A percentile compares a stretch with the other conserved stretches of the same genome.
phyloP scores from a whole-genome alignment of 2,113 vertebrate genomes.

The Corydoras sp. region DNA sequence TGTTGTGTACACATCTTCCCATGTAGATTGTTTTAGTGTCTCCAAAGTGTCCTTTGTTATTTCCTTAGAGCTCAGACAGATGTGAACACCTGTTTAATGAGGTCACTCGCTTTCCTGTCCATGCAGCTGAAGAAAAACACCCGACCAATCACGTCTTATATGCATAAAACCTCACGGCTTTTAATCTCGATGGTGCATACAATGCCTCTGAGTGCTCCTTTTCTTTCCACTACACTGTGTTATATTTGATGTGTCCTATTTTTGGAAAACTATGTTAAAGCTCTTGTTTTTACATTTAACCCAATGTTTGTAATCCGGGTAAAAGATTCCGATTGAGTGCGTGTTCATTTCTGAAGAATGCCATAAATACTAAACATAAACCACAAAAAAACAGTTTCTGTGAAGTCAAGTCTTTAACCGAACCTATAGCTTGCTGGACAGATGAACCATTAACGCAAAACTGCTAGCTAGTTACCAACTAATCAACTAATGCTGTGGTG shows the following conservation, averaged over 20 bases:
- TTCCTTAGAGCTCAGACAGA: conserved; percentile 21
- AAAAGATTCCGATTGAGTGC: conserved; percentile 7
- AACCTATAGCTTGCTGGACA: conserved; percentile 23
- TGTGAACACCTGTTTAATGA: conserved; percentile 28
- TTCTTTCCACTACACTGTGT: conserved; percentile 10
- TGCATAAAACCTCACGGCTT: background rate
- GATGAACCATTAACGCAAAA: conserved; percentile 21
- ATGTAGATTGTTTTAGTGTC: conserved; percentile 44
- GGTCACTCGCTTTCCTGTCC: conserved; percentile 2
- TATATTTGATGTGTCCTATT: background rate
- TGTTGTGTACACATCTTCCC: conserved; percentile 15
- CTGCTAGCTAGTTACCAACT: conserved; percentile 18
- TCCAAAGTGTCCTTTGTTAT: conserved; percentile 43
- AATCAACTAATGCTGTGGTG: conserved; percentile 13
- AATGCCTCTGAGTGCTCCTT: conserved; percentile 8
- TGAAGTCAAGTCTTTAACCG: conserved; percentile 19
- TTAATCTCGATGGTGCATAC: conserved; percentile 1
- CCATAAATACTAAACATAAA: conserved; percentile 6
- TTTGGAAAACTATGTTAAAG: too few species aligned
- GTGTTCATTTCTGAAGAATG: conserved; percentile 21
- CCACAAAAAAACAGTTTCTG: background rate
- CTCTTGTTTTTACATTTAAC: background rate
- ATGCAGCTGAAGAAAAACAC: background rate
- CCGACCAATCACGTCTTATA: background rate
- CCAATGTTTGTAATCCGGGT: background rate